A percentile compares a stretch with the other conserved stretches of the same genome.
These are phyloP conservation scores for Gadopsis bispinosus DNA, from an alignment of 2,797 vertebrate species.

Conservation along the genomic window DNA sequence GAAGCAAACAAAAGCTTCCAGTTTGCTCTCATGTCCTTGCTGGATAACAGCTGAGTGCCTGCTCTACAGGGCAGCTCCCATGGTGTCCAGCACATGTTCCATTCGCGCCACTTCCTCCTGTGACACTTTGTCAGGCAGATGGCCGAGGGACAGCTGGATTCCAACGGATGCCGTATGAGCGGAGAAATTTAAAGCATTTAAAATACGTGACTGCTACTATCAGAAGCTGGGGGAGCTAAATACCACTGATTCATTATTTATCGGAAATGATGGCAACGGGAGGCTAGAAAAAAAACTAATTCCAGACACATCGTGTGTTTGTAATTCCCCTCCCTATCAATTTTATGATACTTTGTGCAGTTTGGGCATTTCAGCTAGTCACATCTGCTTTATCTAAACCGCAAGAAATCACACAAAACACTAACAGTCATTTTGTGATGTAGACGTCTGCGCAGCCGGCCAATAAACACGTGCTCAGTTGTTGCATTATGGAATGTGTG, in stretches of 20 bases:
- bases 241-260: constrained; percentile 40
- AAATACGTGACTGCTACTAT: constrained; percentile 44
- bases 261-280: constrained; percentile 16
- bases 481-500: constrained; percentile 53
- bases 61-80: constrained; percentile 9
- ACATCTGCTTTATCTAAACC: constrained; percentile 74
- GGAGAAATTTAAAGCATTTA: constrained; percentile 57
- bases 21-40: background rate
- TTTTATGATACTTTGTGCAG: constrained; percentile 52
- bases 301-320: constrained; percentile 35
- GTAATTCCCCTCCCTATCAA: constrained; percentile 17
- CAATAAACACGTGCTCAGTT: constrained; percentile 78
- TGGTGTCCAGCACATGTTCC: constrained; percentile 30
- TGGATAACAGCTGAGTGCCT: constrained; percentile 23
- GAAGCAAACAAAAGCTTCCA: background rate
- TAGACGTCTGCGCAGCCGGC: constrained; percentile 69
- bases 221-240: constrained; percentile 36
- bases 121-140: constrained; percentile 37
- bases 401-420: constrained; percentile 74
- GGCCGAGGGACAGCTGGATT: constrained; percentile 57
- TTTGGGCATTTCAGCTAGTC: constrained; percentile 48
- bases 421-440: constrained; percentile 74
- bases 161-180: constrained; percentile 38
- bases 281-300: background rate
- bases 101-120: constrained; percentile 37